Percentiles rank a stretch among this genome's conserved stretches.
phyloP scores from a whole-genome alignment of 1,140 invertebrate genomes.

The Cherax destructor region DNA sequence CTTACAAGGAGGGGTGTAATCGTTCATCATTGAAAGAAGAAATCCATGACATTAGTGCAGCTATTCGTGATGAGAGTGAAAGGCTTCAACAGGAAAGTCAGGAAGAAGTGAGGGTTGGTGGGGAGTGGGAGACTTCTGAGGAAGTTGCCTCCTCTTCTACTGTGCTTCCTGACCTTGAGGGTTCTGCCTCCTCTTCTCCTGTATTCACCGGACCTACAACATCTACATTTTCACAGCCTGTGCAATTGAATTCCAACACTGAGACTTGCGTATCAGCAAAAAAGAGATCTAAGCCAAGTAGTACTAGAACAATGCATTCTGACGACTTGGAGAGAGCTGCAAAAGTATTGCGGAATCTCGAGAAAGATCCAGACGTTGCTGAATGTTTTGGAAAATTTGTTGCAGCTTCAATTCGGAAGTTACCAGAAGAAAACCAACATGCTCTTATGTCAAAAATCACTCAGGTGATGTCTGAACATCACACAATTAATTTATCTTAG shows the following conservation, averaged over 20 bases:
- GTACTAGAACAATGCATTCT: neutral
- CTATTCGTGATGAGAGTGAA: neutral
- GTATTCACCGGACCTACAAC: neutral
- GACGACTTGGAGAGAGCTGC: neutral
- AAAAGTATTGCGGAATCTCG: neutral
- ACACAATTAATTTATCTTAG: neutral
- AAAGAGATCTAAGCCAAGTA: neutral
- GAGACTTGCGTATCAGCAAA: neutral
- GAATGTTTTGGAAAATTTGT: constrained; percentile 39
- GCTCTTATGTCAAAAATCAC: constrained; percentile 6
- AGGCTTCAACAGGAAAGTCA: neutral
- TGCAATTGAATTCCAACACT: neutral
- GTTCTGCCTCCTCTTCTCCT: neutral
- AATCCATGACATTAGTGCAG: neutral
- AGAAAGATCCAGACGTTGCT: constrained; percentile 9
- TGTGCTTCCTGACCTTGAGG: neutral
- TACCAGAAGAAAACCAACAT: constrained; percentile 4
- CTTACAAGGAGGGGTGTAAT: neutral
- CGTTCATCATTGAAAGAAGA: neutral
- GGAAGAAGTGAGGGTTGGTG: constrained; percentile 17
- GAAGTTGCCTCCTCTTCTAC: neutral
- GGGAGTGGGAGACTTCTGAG: constrained; percentile 5
- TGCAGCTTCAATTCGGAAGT: constrained; percentile 3
- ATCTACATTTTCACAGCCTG: neutral
- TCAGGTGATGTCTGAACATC: constrained; percentile 8